Conservation (phyloP, 2,888 invertebrate genomes). For the Drosophila paramelanica region DNA sequence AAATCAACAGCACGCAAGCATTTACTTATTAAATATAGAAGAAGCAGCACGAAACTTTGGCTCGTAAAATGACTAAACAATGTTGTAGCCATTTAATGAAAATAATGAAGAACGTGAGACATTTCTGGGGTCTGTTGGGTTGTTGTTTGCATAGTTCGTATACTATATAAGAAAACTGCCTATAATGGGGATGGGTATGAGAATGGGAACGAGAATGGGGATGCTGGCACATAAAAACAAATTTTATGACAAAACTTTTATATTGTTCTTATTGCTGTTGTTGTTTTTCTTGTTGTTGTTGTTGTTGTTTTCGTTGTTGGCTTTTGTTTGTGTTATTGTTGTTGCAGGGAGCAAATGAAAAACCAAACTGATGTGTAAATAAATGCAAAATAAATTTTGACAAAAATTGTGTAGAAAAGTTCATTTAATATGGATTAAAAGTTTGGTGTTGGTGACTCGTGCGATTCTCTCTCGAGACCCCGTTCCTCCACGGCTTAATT, state of each 20-base stretch:
- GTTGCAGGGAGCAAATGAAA: conserved; percentile 37
- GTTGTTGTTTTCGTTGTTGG: conserved; percentile 30
- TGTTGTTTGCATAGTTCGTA: conserved; percentile 36
- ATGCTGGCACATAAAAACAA: conserved; percentile 61
- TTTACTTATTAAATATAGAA: conserved; percentile 34
- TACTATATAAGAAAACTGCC: conserved; percentile 35
- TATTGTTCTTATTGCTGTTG: conserved; percentile 43
- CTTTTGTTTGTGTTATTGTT: conserved; percentile 26
- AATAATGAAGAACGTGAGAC: conserved; percentile 70
- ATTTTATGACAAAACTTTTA: conserved; percentile 71
- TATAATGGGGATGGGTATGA: background rate
- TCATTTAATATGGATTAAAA: conserved; percentile 77
- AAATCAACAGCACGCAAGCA: conserved; percentile 27
- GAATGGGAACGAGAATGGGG: conserved; percentile 7
- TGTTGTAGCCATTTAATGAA: conserved; percentile 63
- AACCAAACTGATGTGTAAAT: conserved; percentile 68
- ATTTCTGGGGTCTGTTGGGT: conserved; percentile 37
- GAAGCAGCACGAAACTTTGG: conserved; percentile 36
- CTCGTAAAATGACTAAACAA: conserved; percentile 63
- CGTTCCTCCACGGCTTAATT: conserved; percentile 50
- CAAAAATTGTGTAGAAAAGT: conserved; percentile 69
- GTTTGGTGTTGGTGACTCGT: conserved; percentile 56
- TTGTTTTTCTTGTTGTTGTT: conserved; percentile 13
- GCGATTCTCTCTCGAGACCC: conserved; percentile 16
- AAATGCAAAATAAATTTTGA: conserved; percentile 70